Evolutionary conservation across 2,888 invertebrate species (phyloP), one percentile per base, ranked within the genome.

Genomic region (Thymelicus acteon): DNA sequence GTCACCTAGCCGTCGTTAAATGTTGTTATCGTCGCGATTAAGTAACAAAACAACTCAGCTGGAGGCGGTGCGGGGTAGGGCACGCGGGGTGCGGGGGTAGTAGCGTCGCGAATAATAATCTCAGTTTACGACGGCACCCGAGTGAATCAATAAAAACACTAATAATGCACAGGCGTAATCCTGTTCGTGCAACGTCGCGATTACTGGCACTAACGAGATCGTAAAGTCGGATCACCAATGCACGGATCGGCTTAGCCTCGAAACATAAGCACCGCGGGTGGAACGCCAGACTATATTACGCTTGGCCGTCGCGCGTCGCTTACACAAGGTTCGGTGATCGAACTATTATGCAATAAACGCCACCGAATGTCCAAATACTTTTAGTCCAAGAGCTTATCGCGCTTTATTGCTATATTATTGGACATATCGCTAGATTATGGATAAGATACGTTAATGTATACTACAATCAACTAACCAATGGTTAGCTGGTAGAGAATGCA

Each of bases 101-200:
- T 81, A 76, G 83, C 85, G 88, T 87, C 88, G 90, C 91, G 93
- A 92, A 93, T 93, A 92, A 93, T 93, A 93, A 93, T 93, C 93
- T 93, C 92, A 91, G 88, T 93, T 93, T 93, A 93, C 93, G 93
- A 93, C 90, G 85, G 89, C 87, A 90, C 88, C 93, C 93, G 93
- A 93, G 92, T 91, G 92, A 93, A 93, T 93, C 93, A 93, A 93
- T 93, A 93, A 93, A 93, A 93, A 93, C 93, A 93, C 93, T 93
- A 93, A 93, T 93, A 93, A 93, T 93, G 93, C 93, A 92, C 91
- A 89, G 88, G 85, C 89, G 90, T 93, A 92, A 93, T 90, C 93
- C 90, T 85, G 87, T 81, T 85, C 91, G 88, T 93, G 92, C 93
- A 92, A 85, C 88, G 69, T 69, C 63, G 90, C 89, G 92, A 92